phyloP scores from a whole-genome alignment of 2,113 vertebrate genomes.

The Isichthys henryi region DNA sequence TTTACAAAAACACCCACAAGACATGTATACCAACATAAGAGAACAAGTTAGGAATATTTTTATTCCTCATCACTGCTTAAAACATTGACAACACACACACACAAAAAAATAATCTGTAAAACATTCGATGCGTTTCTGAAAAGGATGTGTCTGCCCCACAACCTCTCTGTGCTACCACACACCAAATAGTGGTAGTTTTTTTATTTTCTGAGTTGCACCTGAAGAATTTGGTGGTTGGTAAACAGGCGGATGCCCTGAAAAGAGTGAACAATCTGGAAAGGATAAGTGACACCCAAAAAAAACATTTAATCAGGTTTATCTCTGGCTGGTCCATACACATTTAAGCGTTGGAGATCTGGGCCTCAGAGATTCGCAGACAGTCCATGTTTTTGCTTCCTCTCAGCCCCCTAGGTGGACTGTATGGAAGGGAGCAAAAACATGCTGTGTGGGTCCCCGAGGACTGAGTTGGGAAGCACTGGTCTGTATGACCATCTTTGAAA shows the following conservation, averaged over 20 bases:
- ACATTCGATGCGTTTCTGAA: too few species aligned
- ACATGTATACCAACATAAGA: not conserved
- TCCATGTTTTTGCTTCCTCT: not conserved
- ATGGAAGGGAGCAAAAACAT: not conserved
- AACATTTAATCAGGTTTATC: not conserved
- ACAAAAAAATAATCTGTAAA: slow-evolving; percentile 10
- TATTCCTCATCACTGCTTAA: not conserved
- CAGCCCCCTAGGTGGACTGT: not conserved
- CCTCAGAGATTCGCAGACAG: not conserved
- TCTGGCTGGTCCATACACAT: not conserved
- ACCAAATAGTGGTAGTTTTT: not conserved
- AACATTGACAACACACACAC: not conserved
- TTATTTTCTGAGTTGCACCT: not conserved
- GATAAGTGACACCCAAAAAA: not conserved
- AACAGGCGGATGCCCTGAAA: not conserved
- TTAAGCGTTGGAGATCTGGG: not conserved
- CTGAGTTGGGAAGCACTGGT: not conserved
- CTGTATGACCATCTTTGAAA: not conserved
- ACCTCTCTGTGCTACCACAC: not conserved
- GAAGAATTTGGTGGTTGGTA: not conserved
- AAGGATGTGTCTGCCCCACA: not conserved
- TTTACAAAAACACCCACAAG: not conserved
- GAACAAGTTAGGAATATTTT: not conserved
- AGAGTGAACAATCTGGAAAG: not conserved
- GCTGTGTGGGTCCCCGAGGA: not conserved